Base-by-base conservation (phyloP, 2,888 invertebrate species). In the Mantis religiosa region DNA sequence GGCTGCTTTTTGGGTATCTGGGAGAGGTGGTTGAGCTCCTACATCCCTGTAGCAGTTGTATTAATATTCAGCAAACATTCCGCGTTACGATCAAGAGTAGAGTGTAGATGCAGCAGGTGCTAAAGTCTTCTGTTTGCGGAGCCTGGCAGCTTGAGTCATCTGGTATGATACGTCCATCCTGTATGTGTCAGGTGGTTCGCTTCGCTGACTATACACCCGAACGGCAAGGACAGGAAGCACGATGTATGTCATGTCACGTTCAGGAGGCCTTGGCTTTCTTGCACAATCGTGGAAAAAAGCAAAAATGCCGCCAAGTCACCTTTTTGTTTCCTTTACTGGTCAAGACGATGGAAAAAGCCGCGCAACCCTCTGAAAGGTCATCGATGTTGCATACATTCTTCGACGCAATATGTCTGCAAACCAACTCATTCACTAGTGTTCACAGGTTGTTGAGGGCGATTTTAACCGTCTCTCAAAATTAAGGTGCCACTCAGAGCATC, bases 121-220 rank as follows among this genome's bases (percentile, higher is more conserved):
- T 6, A 71, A 71, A 20, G 4, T 20, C 54, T 20, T 20, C 1
- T 54, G 54, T 71, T 71, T 71, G 54, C 54, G 54, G 20, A 71
- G 54, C 54, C 54, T 71, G 54, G 54, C 54, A 71, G 54, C 20
- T 71, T 71, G 87, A 87, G 87, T 87, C 87, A 87, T 81, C 87
- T 82, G 87, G 85, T 82, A 41, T 87, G 87, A 87, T 87, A 8
- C 41, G 87, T 87, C 87, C 87, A 82, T 87, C 87, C 87, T 87
- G 87, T 87, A 12, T 41, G 54, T 71, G 54, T 71, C 54, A 71
- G 54, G 54, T 71, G 54, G 54, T 25, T 20, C 54, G 54, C 54
- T 71, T 20, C 54, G 54, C 54, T 71, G 54, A 71, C 54, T 71
- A 71, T 3, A 71, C 54, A 54, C 20, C 54, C 20, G 54, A 71